Evolutionary conservation across 2,113 vertebrate genomes (phyloP), one percentile per base, ranked within the genome.

Genomic region (Pituophis catenifer): DNA sequence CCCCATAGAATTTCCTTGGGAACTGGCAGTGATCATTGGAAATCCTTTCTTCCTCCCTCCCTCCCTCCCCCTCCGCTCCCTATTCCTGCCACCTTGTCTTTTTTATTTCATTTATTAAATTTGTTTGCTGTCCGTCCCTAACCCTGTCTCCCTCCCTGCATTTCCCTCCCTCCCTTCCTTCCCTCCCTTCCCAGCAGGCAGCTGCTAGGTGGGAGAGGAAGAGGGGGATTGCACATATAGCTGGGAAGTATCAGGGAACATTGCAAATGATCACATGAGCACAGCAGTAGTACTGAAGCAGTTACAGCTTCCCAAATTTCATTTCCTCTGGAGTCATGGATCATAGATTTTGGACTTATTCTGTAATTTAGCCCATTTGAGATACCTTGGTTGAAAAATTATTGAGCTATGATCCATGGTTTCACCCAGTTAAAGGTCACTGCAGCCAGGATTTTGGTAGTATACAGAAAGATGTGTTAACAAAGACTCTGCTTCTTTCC

Each of bases 401-500:
- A 12, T 70, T 70, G 62, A 70, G n/a, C 29, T 70, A 13, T 5
- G 0, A 70, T 70, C 29, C 62, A 70, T 6, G 12, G 29, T 70
- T 70, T 70, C 62, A n/a, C 5, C 0, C 12, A 70, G 29, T 70
- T 70, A n/a, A 70, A 70, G 11, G 12, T 70, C 62, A 70, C 12
- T 1, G 29, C 62, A n/a, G 62, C 4, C 0, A 70, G 29, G 6
- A 13, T 33, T 33, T 70, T 33, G 12, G n/a, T 33, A 70, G 13
- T 17, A 70, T 70, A 70, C n/a, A 70, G 65, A 70, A 70, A 70
- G 29, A 23, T 81, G 12, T 90, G 48, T 85, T 8, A 12, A 70
- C 3, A 52, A 15, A 9, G 6, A 15, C 89, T 88, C 15, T 96
- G 57, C 93, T 93, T 87, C 90, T 90, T 65, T 93, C 54, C 93